phyloP scores from a whole-genome alignment of 2,797 vertebrate genomes.

The Sebastes oblongus region DNA sequence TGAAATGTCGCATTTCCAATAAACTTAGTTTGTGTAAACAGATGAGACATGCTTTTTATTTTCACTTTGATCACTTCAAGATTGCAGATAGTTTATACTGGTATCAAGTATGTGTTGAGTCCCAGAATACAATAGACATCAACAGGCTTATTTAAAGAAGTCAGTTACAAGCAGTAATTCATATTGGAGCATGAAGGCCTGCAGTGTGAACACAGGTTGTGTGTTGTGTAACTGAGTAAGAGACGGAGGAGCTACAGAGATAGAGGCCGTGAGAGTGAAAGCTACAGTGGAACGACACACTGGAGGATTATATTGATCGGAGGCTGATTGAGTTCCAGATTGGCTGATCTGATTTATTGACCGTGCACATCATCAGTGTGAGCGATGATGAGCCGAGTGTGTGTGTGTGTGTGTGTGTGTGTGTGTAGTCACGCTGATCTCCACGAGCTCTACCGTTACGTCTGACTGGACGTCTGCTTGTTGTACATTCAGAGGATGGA shows the following conservation, averaged over 20 bases:
- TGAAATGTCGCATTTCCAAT: neutral
- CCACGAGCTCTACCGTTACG: neutral
- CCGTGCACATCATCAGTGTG: conserved; percentile 24
- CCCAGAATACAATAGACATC: neutral
- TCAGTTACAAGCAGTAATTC: neutral
- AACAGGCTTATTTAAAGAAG: neutral
- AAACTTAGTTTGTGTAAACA: neutral
- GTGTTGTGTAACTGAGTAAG: neutral
- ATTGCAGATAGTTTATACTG: neutral
- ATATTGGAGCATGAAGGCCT: neutral
- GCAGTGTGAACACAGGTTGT: conserved; percentile 1
- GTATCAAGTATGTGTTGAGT: neutral
- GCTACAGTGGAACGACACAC: neutral
- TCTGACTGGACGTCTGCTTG: conserved; percentile 17
- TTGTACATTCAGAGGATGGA: conserved; percentile 59
- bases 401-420: neutral
- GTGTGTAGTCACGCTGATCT: conserved; percentile 13
- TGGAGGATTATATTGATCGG: conserved; percentile 27
- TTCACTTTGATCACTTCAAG: neutral
- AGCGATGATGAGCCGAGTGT: conserved; percentile 24
- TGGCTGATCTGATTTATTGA: conserved; percentile 51
- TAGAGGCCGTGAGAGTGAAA: neutral
- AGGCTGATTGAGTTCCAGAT: conserved; percentile 64
- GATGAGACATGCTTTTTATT: neutral
- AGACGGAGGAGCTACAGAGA: neutral